Percentiles rank a stretch among this genome's conserved stretches.
Conservation (phyloP, 2,113 vertebrate genomes). For the Megaleporinus macrocephalus region DNA sequence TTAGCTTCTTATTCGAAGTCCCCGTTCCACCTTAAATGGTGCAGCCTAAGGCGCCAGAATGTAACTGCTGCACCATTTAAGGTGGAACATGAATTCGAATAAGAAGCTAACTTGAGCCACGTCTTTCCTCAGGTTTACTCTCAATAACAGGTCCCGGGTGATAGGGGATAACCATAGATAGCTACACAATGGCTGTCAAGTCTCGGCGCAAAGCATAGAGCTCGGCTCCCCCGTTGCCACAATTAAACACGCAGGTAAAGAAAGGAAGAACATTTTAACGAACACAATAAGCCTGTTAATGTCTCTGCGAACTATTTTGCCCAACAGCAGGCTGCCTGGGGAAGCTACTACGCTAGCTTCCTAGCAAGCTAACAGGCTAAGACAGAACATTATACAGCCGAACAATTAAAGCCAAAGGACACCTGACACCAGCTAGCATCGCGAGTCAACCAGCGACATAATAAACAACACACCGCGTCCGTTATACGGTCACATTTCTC, state of each 20-base stretch:
- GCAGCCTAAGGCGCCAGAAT: too few relatives aligned
- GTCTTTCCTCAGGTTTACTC: too few relatives aligned
- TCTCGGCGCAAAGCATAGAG: neutral
- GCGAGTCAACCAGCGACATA: neutral
- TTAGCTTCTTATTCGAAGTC: too few relatives aligned
- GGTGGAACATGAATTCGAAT: too few relatives aligned
- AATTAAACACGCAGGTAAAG: neutral
- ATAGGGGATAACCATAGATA: neutral
- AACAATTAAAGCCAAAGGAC: constrained; percentile 32
- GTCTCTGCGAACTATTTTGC: neutral
- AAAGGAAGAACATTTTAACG: neutral
- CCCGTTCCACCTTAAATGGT: too few relatives aligned
- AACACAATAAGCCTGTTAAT: neutral
- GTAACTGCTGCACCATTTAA: too few relatives aligned
- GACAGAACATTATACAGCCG: neutral
- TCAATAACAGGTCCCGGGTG: too few relatives aligned
- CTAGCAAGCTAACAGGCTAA: constrained; percentile 2
- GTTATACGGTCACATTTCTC: too few relatives aligned
- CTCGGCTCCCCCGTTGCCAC: neutral
- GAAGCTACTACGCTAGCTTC: neutral
- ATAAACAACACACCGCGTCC: neutral
- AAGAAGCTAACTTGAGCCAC: too few relatives aligned
- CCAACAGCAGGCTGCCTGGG: neutral
- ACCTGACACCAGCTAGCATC: constrained; percentile 37
- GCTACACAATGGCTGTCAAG: neutral